Conservation (phyloP, 2,113 vertebrate genomes). For the Riparia riparia region DNA sequence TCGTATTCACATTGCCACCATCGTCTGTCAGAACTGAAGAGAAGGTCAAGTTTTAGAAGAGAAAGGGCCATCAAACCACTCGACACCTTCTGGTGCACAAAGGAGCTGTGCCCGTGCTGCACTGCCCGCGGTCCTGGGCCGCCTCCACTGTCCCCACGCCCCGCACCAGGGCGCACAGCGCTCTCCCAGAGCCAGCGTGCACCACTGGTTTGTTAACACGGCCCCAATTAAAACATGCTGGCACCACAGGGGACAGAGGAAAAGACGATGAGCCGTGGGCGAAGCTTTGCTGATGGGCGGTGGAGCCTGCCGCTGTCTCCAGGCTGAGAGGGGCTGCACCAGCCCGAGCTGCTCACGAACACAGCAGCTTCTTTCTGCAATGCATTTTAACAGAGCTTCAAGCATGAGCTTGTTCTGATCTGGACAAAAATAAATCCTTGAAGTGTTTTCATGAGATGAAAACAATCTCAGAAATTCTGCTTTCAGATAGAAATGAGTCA, state of each 20-base stretch:
- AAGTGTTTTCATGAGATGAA: neutral
- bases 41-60: neutral
- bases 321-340: neutral
- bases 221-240: neutral
- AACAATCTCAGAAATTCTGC: neutral
- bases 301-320: neutral
- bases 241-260: neutral
- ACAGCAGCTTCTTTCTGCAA: neutral
- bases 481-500: neutral
- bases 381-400: neutral
- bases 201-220: neutral
- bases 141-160: neutral
- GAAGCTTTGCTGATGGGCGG: neutral
- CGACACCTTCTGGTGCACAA: accelerated
- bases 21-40: conserved; percentile 67
- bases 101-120: neutral
- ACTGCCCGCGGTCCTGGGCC: accelerated
- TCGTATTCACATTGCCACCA: neutral
- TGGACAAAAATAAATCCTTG: neutral
- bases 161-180: neutral
- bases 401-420: neutral
- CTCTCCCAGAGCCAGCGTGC: neutral
- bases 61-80: neutral
- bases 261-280: accelerated
- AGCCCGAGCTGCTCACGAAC: neutral